A percentile compares a stretch with the other conserved stretches of the same genome.
Conservation (phyloP, 92 coral and sea anemone species). For the Bergia sp. region DNA sequence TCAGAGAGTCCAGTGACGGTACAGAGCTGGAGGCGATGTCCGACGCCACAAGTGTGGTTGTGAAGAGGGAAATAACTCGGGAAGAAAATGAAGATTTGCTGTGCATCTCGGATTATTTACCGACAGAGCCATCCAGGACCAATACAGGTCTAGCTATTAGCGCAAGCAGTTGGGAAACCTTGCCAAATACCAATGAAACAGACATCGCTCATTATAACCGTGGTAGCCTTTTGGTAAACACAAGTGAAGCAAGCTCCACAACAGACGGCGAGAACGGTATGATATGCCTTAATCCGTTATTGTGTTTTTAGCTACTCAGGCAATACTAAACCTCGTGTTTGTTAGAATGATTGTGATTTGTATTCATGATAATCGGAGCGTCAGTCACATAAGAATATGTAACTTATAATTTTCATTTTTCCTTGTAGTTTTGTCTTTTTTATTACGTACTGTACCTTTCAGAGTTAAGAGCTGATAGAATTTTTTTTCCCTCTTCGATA, state of each 20-base stretch:
- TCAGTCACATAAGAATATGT: too few relatives aligned
- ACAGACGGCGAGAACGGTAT: slow-evolving; percentile 1
- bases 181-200: neutral
- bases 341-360: neutral
- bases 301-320: neutral
- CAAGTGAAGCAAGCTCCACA: neutral
- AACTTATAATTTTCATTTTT: too few relatives aligned
- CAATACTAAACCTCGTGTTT: neutral
- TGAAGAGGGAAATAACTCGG: neutral
- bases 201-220: neutral
- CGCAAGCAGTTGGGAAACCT: neutral
- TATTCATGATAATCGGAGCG: too few relatives aligned
- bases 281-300: neutral
- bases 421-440: too few relatives aligned
- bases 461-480: too few relatives aligned
- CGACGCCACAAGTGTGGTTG: neutral
- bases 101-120: neutral
- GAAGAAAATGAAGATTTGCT: neutral
- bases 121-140: neutral
- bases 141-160: too few relatives aligned
- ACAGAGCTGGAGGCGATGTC: neutral
- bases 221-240: neutral
- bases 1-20: neutral
- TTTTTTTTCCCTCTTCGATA: too few relatives aligned
- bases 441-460: too few relatives aligned